These are phyloP conservation scores for Drosophila paramelanica DNA, from an alignment of 2,888 invertebrate genomes.

Conservation along the genomic window DNA sequence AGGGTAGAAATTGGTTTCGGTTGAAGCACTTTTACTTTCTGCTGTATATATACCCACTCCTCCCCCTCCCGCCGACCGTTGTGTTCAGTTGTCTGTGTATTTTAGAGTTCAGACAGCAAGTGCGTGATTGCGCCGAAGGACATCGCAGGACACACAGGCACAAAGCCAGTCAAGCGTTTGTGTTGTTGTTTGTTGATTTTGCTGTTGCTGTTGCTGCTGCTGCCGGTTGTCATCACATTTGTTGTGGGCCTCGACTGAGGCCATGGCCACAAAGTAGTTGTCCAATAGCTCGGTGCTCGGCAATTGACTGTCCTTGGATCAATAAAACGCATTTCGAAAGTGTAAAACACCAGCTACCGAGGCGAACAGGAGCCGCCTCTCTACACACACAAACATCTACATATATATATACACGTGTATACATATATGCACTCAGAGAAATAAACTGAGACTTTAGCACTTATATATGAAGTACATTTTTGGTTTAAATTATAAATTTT, in stretches of 20 bases:
- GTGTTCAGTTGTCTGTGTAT: slow-evolving; percentile 14
- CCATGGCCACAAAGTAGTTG: slow-evolving; percentile 41
- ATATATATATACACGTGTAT: background rate
- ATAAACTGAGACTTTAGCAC: background rate
- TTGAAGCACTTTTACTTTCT: slow-evolving; percentile 51
- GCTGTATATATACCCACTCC: background rate
- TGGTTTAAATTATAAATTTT: too few relatives aligned
- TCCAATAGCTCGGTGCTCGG: slow-evolving; percentile 24
- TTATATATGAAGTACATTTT: background rate
- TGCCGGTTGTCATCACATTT: slow-evolving; percentile 59
- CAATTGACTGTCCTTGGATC: slow-evolving; percentile 70
- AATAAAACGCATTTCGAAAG: slow-evolving; percentile 66
- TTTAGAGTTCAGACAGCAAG: slow-evolving; percentile 70
- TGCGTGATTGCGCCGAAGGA: slow-evolving; percentile 75
- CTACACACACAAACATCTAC: too few relatives aligned
- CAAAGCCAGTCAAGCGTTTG: slow-evolving; percentile 46
- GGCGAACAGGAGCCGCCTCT: background rate
- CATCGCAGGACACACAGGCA: slow-evolving; percentile 51
- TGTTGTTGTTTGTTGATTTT: slow-evolving; percentile 6
- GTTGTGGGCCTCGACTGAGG: slow-evolving; percentile 47
- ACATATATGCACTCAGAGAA: background rate
- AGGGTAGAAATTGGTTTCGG: slow-evolving; percentile 30
- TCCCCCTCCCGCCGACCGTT: background rate
- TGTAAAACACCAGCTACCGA: slow-evolving; percentile 21
- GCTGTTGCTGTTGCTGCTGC: slow-evolving; percentile 6